Evolutionary conservation across 2,113 vertebrate species (phyloP), one percentile per base, ranked within the genome.

Genomic region (Xyrauchen texanus): DNA sequence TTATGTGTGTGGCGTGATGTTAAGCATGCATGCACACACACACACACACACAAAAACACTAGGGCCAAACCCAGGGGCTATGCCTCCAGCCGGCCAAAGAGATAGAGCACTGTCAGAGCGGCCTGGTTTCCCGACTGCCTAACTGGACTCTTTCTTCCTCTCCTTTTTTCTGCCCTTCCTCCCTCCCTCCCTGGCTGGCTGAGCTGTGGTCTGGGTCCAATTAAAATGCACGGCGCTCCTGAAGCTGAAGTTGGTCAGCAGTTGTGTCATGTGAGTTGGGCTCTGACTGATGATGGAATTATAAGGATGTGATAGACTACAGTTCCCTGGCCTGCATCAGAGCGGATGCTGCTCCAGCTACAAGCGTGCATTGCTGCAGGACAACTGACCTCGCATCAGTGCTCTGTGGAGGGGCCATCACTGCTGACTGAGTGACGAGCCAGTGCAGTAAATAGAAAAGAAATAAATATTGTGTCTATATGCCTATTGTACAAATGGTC

Each of bases 221-320:
- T 92, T 88, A 89, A 90, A 88, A 86, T 67, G 71, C 47, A 15
- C 57, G 15, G 21, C 42, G 62, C 83, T 86, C 78, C 5, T 3
- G 80, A 84, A 75, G 76, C 81, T 80, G 80, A 80, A 83, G 78
- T 82, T 86, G 75, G 85, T 91, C 87, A 88, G 89, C 87, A 88
- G 82, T 81, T 86, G 87, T 88, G 84, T 86, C 87, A 89, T 68
- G 72, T 79, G 77, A 87, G 80, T 82, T 85, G 74, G 66, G 78
- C 86, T 47, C 84, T 90, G 89, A 92, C 84, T 89, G 89, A 90
- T 91, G 87, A 82, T 88, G 83, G 84, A 90, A 89, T 87, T 86
- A 90, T 90, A 80, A 87, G 86, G 86, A 89, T 83, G 84, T 86
- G 91, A 91, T 87, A 88, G 85, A 91, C 85, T 88, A 83, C 81